Percentiles rank a stretch among this genome's conserved stretches.
phyloP scores from a whole-genome alignment of 2,797 vertebrate genomes.

The Muraenolepis orangiensis region DNA sequence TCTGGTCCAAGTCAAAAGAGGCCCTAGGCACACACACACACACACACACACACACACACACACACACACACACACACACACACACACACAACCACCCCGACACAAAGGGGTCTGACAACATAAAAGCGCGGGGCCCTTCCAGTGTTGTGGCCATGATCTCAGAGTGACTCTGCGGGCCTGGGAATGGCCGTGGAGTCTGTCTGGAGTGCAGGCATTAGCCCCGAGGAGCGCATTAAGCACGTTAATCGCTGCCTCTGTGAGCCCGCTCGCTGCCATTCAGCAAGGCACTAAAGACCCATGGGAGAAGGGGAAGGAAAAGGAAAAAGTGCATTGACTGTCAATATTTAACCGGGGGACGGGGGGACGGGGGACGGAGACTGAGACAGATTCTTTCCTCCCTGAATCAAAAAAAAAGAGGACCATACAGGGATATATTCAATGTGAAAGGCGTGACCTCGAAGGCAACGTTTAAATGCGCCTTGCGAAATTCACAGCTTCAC shows the following conservation, averaged over 20 bases:
- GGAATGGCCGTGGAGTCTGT: background rate
- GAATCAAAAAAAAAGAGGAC: background rate
- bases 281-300: background rate
- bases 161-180: background rate
- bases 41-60: background rate
- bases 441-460: too few species aligned
- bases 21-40: background rate
- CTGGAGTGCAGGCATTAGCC: background rate
- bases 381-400: background rate
- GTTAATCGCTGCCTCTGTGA: background rate
- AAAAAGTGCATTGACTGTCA: too few species aligned
- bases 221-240: background rate
- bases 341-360: too few species aligned
- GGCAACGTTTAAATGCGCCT: too few species aligned
- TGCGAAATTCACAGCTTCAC: too few species aligned
- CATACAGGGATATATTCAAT: too few species aligned
- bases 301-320: background rate
- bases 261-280: background rate
- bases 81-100: background rate
- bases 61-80: background rate
- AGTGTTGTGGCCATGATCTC: background rate
- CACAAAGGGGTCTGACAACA: constrained; percentile 6
- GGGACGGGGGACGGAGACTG: too few species aligned
- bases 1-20: background rate
- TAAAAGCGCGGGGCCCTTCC: background rate